Percentiles rank a stretch among this genome's conserved stretches.
Evolutionary conservation across 2,797 vertebrate genomes (phyloP).

Genomic region (Enoplosus armatus): DNA sequence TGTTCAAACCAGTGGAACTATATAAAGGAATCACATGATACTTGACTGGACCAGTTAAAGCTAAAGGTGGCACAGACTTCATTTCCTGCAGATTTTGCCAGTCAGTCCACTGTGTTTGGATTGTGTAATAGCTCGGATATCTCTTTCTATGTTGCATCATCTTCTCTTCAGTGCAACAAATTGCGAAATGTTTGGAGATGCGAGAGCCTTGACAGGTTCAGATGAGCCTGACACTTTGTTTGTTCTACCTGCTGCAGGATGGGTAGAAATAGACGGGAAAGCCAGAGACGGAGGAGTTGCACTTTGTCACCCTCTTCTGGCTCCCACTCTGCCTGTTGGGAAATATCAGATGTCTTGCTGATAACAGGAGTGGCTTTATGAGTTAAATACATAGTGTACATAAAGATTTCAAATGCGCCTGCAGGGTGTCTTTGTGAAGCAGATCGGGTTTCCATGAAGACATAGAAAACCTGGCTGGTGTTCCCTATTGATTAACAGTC

Average conservation of each 20-base stretch:
- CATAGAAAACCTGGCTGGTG: not conserved
- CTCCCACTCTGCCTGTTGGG: conserved; percentile 35
- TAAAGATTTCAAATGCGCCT: not conserved
- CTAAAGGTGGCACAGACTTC: not conserved
- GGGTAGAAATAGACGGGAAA: conserved; percentile 31
- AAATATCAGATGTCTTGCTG: conserved; percentile 49
- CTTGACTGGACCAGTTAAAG: conserved; percentile 16
- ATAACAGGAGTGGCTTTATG: conserved; percentile 33
- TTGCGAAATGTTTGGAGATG: conserved; percentile 44
- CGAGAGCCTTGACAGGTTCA: conserved; percentile 15
- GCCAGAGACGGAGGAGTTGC: conserved; percentile 30
- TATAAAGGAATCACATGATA: conserved; percentile 7
- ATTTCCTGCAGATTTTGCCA: conserved; percentile 15
- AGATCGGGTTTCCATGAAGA: conserved; percentile 17
- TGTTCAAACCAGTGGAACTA: not conserved
- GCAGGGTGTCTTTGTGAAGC: not conserved
- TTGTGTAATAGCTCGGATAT: conserved; percentile 14
- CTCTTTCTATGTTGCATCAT: conserved; percentile 25
- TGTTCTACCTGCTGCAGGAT: conserved; percentile 16
- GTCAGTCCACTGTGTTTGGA: conserved; percentile 23
- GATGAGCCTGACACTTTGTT: conserved; percentile 41
- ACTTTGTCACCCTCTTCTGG: conserved; percentile 53
- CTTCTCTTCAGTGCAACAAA: conserved; percentile 26
- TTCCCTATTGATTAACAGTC: not conserved
- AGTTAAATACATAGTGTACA: conserved; percentile 9